phyloP scores from a whole-genome alignment of 1,140 invertebrate genomes.

The Archivesica marissinica region DNA sequence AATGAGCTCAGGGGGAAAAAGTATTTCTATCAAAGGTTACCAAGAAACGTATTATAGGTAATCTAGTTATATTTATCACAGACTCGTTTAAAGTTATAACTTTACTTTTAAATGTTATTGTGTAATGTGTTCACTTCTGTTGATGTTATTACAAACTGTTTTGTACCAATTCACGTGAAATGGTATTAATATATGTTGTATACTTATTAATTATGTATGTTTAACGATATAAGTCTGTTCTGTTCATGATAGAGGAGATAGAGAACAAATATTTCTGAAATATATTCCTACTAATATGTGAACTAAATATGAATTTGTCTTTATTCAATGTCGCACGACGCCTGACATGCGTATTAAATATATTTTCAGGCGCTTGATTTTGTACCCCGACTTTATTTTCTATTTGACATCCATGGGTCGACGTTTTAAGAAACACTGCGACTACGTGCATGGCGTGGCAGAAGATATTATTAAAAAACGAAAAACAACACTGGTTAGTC shows the following conservation, averaged over 20 bases:
- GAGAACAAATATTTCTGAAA: neutral
- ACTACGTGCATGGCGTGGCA: conserved; percentile 54
- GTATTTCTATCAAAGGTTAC: too few species aligned
- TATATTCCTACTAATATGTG: neutral
- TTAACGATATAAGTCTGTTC: too few species aligned
- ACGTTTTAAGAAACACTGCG: conserved; percentile 45
- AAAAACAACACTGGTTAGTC: conserved; percentile 32
- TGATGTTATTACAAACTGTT: too few species aligned
- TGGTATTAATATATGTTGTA: too few species aligned
- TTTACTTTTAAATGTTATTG: too few species aligned
- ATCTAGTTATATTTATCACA: too few species aligned
- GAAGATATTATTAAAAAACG: conserved; percentile 47
- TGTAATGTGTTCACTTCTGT: too few species aligned
- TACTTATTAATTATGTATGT: too few species aligned
- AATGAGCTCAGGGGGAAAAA: too few species aligned
- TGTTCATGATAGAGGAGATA: neutral
- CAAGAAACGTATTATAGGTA: too few species aligned
- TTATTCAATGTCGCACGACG: neutral
- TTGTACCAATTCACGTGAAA: too few species aligned
- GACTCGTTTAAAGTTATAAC: too few species aligned
- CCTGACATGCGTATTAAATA: neutral
- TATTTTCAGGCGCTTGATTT: conserved; percentile 5
- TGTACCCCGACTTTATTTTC: conserved; percentile 46
- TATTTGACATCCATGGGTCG: conserved; percentile 45
- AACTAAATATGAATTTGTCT: neutral